Percentiles rank a stretch among this genome's conserved stretches.
These are phyloP conservation scores for Proales similis DNA, from an alignment of 1,140 invertebrate genomes.

Conservation along the genomic window DNA sequence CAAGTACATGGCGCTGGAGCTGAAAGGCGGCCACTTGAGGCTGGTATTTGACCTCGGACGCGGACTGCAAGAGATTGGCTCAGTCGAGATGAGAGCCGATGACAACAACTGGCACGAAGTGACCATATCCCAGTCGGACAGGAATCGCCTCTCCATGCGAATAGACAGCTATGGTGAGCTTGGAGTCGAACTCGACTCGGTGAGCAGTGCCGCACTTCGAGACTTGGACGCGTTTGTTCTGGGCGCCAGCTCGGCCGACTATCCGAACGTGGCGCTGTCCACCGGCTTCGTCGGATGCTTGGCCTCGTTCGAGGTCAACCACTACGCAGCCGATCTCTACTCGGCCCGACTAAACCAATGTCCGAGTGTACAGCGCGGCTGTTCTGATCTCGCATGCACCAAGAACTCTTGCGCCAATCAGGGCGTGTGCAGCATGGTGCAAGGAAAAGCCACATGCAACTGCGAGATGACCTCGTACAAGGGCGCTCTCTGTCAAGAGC, in stretches of 20 bases:
- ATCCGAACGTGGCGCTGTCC: neutral
- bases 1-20: conserved; percentile 25
- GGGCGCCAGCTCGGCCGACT: conserved; percentile 6
- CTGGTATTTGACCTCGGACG: conserved; percentile 24
- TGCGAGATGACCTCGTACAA: conserved; percentile 37
- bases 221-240: conserved; percentile 23
- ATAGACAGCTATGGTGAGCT: conserved; percentile 10
- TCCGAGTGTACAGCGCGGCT: conserved; percentile 31
- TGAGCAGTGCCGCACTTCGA: conserved; percentile 1
- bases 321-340: conserved; percentile 12
- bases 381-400: conserved; percentile 11
- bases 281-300: conserved; percentile 23
- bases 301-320: conserved; percentile 25
- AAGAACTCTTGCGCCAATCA: conserved; percentile 16
- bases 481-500: conserved; percentile 1
- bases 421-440: neutral
- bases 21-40: neutral
- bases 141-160: neutral
- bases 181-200: neutral
- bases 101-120: conserved; percentile 36
- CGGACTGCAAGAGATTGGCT: neutral
- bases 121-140: conserved; percentile 1
- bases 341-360: conserved; percentile 10
- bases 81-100: neutral
- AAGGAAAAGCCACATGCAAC: conserved; percentile 13